Base-by-base conservation (phyloP, 2,888 invertebrate species). In the Thyatira batis region DNA sequence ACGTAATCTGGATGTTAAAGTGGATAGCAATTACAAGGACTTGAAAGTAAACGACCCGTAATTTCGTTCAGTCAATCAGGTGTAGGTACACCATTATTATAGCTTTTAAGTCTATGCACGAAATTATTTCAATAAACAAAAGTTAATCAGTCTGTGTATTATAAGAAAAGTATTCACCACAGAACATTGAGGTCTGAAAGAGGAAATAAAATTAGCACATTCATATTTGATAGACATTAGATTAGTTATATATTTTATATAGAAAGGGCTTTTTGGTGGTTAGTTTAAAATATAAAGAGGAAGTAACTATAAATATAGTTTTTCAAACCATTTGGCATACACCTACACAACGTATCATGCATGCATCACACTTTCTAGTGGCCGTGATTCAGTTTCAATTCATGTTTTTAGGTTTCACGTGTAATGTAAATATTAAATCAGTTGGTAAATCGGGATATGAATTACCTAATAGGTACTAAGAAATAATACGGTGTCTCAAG, bases 21-120 rank as follows among this genome's bases (percentile, higher is more conserved):
- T 74, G 82, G 82, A 78, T 76, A 82, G 82, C 85, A 86, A 87
- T 89, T 89, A 89, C 85, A 85, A 84, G 76, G 80, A 85, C 76
- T 84, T 82, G 70, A 81, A 83, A 83, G 82, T 87, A 87, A 88
- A 88, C 84, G 85, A 73, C 78, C 78, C 60, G 80, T 85, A 87
- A 88, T 89, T 87, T 85, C 58, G 82, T 78, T 73, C 78, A 75
- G 76, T 81, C 77, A 78, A 79, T 77, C 75, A 73, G 73, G 67
- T 50, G 69, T n/a, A n/a, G n/a, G n/a, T 61, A 67, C 68, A 60
- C 67, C 53, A 65, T 74, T 79, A 80, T 82, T 78, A 76, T 69
- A 68, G 61, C 62, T 63, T 67, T 62, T 53, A 55, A 57, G 60
- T 67, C 62, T 60, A 55, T n/a, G n/a, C n/a, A n/a, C n/a, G n/a